Evolutionary conservation across 2,888 invertebrate genomes (phyloP), one percentile per base, ranked within the genome.

Genomic region (Bugula neritina): DNA sequence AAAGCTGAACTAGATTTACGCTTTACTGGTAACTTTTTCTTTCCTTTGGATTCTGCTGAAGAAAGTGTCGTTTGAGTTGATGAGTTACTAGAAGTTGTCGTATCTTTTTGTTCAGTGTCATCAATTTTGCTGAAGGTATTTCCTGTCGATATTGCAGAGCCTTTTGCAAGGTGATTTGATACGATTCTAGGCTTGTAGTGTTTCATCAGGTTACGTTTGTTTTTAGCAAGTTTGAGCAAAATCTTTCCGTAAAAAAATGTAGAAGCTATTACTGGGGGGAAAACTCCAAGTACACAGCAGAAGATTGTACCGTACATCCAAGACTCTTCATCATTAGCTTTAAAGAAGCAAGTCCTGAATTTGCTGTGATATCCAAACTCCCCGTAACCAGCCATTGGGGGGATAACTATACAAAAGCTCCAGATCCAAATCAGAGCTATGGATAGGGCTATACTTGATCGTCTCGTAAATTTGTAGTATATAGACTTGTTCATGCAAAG

Each of bases 281-380:
- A 63, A 3, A 63, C 63, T 29, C 63, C 63, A 13, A 63, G 34
- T 25, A 70, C 70, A 31, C 52, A 70, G 25, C 43, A 54, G 31
- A 70, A 70, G 3, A 43, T 70, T 43, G 54, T 54, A 29, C 70
- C 70, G 70, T 70, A 70, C 70, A 54, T 54, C 52, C 54, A 70
- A 23, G 52, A 54, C 25, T 29, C 25, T 17, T 54, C n/a, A 29
- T 70, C 70, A 29, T 70, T 54, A 10, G 70, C 70, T 43, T 43
- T 70, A 52, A 70, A 70, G 70, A 70, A 70, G 25, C 70, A 70
- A 27, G 52, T 54, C 25, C 70, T 3, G 23, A 70, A 54, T 52
- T 70, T 70, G 35, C n/a, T 25, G 52, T 70, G 70, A 52, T 70
- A 70, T 2, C 54, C 70, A 29, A 70, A 70, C 52, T 43, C 54